These are phyloP conservation scores for Lates calcarifer DNA, from an alignment of 2,113 vertebrate species.

Conservation along the genomic window DNA sequence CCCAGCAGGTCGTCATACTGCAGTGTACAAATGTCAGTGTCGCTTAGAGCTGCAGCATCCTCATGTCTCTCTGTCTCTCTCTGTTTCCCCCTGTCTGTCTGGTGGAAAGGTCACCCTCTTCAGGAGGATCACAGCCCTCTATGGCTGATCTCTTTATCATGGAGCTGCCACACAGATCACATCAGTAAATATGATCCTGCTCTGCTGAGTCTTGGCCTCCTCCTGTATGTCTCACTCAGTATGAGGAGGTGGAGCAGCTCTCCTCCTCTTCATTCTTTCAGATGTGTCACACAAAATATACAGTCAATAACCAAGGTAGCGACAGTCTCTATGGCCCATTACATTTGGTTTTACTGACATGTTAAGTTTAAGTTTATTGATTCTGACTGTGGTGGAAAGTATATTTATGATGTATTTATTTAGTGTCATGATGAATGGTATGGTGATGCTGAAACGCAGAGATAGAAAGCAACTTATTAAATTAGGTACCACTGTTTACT, in stretches of 20 bases:
- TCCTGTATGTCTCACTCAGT: slow-evolving; percentile 2
- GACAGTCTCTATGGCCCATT: not conserved
- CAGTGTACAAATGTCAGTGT: slow-evolving; percentile 54
- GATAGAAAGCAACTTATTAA: no score
- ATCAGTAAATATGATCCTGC: slow-evolving; percentile 21
- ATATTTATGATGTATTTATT: no score
- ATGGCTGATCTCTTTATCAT: slow-evolving; percentile 54
- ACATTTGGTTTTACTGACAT: not conserved
- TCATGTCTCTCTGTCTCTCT: slow-evolving; percentile 18
- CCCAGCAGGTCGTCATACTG: slow-evolving; percentile 36
- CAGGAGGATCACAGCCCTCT: slow-evolving; percentile 45
- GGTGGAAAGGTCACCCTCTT: slow-evolving; percentile 65
- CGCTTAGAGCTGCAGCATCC: not conserved
- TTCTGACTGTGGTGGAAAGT: not conserved
- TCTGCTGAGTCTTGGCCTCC: slow-evolving; percentile 27
- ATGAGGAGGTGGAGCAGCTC: slow-evolving; percentile 11
- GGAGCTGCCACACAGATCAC: slow-evolving; percentile 42
- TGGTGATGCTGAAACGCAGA: no score
- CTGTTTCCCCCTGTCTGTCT: not conserved
- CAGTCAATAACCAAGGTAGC: not conserved
- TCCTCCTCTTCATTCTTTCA: slow-evolving; percentile 25
- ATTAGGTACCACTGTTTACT: no score
- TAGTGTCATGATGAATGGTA: no score
- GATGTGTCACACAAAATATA: not conserved
- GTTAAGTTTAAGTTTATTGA: not conserved